phyloP scores from a whole-genome alignment of 2,888 invertebrate genomes.

The Phengaris alcon region DNA sequence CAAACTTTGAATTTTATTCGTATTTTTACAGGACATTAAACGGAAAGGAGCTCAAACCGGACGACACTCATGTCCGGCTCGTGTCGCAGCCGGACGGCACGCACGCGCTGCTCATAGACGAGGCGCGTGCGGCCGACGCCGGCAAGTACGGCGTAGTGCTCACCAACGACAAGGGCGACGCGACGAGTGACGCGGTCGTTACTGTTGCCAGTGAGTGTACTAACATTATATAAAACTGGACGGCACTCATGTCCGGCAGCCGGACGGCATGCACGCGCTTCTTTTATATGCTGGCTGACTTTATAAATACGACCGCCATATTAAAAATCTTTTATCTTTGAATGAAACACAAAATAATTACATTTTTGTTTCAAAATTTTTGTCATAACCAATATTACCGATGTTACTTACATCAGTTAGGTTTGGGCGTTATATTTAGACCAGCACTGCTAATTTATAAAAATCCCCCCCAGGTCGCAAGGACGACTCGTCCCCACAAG shows the following conservation, averaged over 20 bases:
- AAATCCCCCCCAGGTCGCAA: slow-evolving; percentile 57
- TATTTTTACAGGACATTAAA: slow-evolving; percentile 78
- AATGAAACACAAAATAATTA: too few relatives aligned
- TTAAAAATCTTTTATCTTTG: too few relatives aligned
- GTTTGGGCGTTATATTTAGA: too few relatives aligned
- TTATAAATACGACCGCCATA: too few relatives aligned
- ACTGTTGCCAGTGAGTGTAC: slow-evolving; percentile 80
- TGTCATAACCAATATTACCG: too few relatives aligned
- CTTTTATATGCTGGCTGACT: too few relatives aligned
- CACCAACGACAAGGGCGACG: slow-evolving; percentile 85
- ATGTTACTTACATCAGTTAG: too few relatives aligned
- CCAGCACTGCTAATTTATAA: neutral
- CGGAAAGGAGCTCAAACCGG: slow-evolving; percentile 86
- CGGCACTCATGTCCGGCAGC: too few relatives aligned
- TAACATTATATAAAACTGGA: too few relatives aligned
- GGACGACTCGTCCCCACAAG: slow-evolving; percentile 84
- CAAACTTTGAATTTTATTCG: neutral
- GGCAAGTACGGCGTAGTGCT: slow-evolving; percentile 90
- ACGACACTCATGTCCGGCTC: slow-evolving; percentile 84
- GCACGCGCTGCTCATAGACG: slow-evolving; percentile 85
- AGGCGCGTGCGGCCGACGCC: slow-evolving; percentile 85
- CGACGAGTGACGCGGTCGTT: slow-evolving; percentile 82
- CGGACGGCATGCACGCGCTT: too few relatives aligned
- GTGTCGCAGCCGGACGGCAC: slow-evolving; percentile 86
- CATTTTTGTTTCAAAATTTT: too few relatives aligned